Evolutionary conservation across 2,888 invertebrate species (phyloP).

Genomic region (Tuta absoluta): DNA sequence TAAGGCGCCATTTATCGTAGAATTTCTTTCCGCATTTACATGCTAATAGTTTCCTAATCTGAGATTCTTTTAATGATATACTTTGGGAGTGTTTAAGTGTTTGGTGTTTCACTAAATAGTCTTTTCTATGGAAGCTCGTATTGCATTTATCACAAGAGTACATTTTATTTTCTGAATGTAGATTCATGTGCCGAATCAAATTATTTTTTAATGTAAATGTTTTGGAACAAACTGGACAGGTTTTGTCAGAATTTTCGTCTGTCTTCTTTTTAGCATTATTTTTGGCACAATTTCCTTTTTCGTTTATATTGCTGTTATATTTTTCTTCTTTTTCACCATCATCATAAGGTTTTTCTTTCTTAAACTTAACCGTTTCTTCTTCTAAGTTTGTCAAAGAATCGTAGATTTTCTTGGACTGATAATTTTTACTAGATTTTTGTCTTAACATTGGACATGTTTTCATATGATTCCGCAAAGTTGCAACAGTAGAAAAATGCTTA

Average conservation of each 20-base stretch:
- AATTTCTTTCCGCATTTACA: slow-evolving; percentile 10
- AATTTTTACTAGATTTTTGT: neutral
- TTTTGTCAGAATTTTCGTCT: neutral
- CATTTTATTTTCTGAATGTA: neutral
- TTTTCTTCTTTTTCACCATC: neutral
- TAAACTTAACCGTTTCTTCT: neutral
- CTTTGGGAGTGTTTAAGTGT: neutral
- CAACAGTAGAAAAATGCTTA: neutral
- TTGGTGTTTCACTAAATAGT: slow-evolving; percentile 2
- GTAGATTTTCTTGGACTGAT: neutral
- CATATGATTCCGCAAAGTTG: neutral
- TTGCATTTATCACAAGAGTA: neutral
- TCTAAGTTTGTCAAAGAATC: neutral
- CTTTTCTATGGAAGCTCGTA: neutral
- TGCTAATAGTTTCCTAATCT: neutral
- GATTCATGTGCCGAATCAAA: neutral
- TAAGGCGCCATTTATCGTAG: neutral
- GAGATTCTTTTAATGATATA: neutral
- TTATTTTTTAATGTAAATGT: neutral
- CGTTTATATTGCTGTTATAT: neutral
- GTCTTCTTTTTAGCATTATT: neutral
- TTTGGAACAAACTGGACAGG: slow-evolving; percentile 1
- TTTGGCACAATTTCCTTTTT: neutral
- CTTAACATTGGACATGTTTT: neutral
- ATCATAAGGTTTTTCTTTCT: neutral